Evolutionary conservation across 2,888 invertebrate genomes (phyloP), one percentile per base, ranked within the genome.

Genomic region (Polyommatus icarus): DNA sequence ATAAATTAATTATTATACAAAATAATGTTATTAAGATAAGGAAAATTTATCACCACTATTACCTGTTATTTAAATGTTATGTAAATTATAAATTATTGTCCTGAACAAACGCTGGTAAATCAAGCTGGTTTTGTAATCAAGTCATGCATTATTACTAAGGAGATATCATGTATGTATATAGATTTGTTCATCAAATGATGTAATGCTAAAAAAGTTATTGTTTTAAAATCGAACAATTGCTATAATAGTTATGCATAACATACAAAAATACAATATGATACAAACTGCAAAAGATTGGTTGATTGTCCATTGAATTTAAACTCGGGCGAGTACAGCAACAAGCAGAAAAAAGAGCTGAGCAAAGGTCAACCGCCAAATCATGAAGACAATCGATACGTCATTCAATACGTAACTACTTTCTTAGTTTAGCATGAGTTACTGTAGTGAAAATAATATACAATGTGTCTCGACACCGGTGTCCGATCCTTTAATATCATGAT

Each of bases 31-130:
- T 24, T 24, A 24, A 20, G 12, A 61, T 61, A 12, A 8, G 61
- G 20, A 2, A 1, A 61, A 61, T 24, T 10, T 24, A 24, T 61
- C 61, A 24, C 59, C 12, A 24, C 12, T 24, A 12, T 24, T 24
- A 24, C 61, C 12, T 10, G 59, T 59, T 59, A 59, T 59, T 59
- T 59, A 59, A 59, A 20, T 59, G n/a, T 20, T 59, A 59, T 20
- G 59, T 59, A 59, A 59, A 59, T 59, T 59, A 20, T 59, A 59
- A 59, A 59, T 59, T 59, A 20, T 57, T 57, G 57, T 57, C 57
- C 57, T n/a, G 57, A 57, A 20, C 59, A 20, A 59, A 20, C 8
- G n/a, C 20, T 20, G 59, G 8, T 8, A 20, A 20, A 59, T 59
- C 61, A 61, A 61, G 24, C 3, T 61, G 61, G 8, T 24, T 20